Conservation (phyloP, 1,140 invertebrate genomes). For the Pseudomyrmex gracilis region DNA sequence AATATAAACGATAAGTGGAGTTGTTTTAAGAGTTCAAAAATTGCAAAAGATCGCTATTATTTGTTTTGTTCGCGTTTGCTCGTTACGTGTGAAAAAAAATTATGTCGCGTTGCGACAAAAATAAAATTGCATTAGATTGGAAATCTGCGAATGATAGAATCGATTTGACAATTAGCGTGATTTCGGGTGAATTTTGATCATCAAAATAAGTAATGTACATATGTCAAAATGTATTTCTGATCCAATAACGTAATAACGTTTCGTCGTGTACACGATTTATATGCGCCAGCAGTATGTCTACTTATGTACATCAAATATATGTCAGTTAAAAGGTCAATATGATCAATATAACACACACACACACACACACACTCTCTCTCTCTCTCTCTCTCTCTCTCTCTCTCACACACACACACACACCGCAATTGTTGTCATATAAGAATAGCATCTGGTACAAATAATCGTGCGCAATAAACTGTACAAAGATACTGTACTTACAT, state of each 20-base stretch:
- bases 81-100: not conserved
- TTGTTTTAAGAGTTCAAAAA: not conserved
- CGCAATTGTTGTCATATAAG: not conserved
- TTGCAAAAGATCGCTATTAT: not conserved
- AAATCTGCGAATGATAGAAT: not conserved
- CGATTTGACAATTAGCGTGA: not conserved
- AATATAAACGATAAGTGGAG: not conserved
- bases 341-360: not conserved
- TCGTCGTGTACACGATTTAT: too few species aligned
- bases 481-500: too few species aligned
- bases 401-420: not conserved
- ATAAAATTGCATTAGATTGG: not conserved
- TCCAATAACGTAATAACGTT: not conserved
- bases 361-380: not conserved
- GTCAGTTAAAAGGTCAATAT: not conserved
- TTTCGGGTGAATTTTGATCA: not conserved
- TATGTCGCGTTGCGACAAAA: not conserved
- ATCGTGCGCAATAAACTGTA: too few species aligned
- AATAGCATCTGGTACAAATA: not conserved
- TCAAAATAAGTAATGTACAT: not conserved
- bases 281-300: too few species aligned
- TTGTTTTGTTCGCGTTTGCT: not conserved
- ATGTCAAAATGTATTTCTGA: not conserved
- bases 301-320: not conserved
- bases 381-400: too few species aligned